Evolutionary conservation across 23 tunicate genomes (phyloP).

Genomic region (Trididemnum clinides): DNA sequence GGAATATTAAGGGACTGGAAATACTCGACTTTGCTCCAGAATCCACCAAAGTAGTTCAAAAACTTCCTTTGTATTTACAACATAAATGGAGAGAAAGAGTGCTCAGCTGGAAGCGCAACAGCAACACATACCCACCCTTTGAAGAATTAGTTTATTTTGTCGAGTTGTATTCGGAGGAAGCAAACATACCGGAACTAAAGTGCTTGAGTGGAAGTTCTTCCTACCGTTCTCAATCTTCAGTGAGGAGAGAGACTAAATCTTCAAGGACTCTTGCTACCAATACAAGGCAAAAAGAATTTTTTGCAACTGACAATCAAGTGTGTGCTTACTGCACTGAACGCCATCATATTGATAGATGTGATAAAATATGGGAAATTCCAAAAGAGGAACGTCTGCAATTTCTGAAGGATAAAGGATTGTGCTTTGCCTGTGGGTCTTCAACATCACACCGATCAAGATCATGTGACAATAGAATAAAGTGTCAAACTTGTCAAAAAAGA

Average conservation of each 20-base stretch:
- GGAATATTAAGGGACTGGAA: background rate
- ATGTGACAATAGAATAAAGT: background rate
- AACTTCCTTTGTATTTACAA: background rate
- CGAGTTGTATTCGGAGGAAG: background rate
- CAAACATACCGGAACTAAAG: conserved; percentile 3
- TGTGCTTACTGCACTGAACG: background rate
- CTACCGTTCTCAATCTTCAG: no score
- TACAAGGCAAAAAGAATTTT: background rate
- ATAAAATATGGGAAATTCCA: background rate
- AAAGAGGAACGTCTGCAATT: background rate
- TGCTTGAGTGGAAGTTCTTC: background rate
- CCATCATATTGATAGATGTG: background rate
- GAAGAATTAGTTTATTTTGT: background rate
- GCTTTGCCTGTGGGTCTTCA: background rate
- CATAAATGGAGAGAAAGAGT: conserved; percentile 2
- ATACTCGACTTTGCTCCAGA: conserved; percentile 1
- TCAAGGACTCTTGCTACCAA: background rate
- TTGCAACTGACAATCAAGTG: background rate
- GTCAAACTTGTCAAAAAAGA: background rate
- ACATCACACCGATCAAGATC: background rate
- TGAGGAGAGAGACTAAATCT: background rate
- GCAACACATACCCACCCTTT: background rate
- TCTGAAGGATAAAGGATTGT: background rate
- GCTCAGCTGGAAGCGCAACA: background rate
- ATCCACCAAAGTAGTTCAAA: background rate